Base-by-base conservation (phyloP, 2,113 vertebrate species). In the Seriola aureovittata region DNA sequence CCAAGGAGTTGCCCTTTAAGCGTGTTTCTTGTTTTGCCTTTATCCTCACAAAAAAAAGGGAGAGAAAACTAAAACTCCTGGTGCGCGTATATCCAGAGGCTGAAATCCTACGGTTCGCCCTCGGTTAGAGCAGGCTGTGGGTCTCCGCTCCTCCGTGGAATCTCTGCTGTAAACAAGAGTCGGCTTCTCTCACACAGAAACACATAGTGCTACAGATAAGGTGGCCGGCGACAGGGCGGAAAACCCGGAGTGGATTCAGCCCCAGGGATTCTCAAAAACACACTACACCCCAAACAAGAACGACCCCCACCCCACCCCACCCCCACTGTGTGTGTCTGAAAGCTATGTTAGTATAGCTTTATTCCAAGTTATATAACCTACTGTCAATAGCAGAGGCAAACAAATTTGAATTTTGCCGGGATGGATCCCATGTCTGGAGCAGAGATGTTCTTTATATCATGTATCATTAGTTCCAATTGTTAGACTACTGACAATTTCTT, bases 151-250 rank as follows among this genome's bases (percentile, higher is more conserved):
- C 91, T 93, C 90, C 71, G 91, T 91, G 89, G 94, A 94, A 93
- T 94, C 93, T 92, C 86, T 93, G 94, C 94, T 94, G 95, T 95
- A 96, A 96, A 96, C 95, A 96, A 95, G 91, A 94, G 92, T 94
- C 90, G 85, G 94, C 92, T 93, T 85, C 90, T 91, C 93, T 85
- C 92, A 65, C 87, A 78, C 90, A 86, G 84, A 89, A 85, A 89
- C 92, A 71, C 93, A 89, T 71, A 92, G 89, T 81, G 88, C 75
- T 75, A 72, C 78, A 89, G 88, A 82, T 82, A 90, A 88, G 80
- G 87, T 88, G 84, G 87, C 76, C 52, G 64, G 73, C 44, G 70
- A 93, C 19, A 40, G 77, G n/a, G 0, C 0, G n/a, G 77, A 93
- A 95, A 89, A 92, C 1, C 66, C 62, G 95, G 92, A 91, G 12